Evolutionary conservation across 2,888 invertebrate species (phyloP).

Genomic region (Eupithecia dodoneata): DNA sequence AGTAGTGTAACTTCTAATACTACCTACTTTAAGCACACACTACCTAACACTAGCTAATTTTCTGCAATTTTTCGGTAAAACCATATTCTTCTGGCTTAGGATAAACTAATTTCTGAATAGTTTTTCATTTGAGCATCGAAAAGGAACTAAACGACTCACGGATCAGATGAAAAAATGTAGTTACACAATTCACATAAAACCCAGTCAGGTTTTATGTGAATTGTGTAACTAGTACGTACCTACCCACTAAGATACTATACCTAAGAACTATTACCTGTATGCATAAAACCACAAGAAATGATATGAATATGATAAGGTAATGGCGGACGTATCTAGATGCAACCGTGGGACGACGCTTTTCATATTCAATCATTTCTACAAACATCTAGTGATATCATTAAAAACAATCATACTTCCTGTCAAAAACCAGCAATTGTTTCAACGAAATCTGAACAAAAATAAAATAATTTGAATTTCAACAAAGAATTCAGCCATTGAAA

Average conservation of each 20-base stretch:
- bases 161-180: background rate
- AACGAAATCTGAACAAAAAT: background rate
- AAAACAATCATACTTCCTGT: background rate
- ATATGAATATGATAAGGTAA: background rate
- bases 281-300: too few relatives aligned
- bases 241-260: too few relatives aligned
- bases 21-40: too few relatives aligned
- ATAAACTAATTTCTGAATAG: background rate
- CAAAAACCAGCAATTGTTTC: conserved; percentile 3
- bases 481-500: conserved; percentile 10
- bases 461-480: conserved; percentile 1
- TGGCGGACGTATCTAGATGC: background rate
- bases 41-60: too few relatives aligned
- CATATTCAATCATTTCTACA: background rate
- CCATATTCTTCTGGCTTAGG: background rate
- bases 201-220: too few relatives aligned
- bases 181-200: too few relatives aligned
- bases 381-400: background rate
- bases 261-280: too few relatives aligned
- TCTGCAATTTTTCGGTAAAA: too few relatives aligned
- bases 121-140: background rate
- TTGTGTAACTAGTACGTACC: too few relatives aligned
- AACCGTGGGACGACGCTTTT: background rate
- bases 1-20: too few relatives aligned
- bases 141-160: background rate